phyloP scores from a whole-genome alignment of 2,888 invertebrate genomes.

The Stenoptilia bipunctidactyla region DNA sequence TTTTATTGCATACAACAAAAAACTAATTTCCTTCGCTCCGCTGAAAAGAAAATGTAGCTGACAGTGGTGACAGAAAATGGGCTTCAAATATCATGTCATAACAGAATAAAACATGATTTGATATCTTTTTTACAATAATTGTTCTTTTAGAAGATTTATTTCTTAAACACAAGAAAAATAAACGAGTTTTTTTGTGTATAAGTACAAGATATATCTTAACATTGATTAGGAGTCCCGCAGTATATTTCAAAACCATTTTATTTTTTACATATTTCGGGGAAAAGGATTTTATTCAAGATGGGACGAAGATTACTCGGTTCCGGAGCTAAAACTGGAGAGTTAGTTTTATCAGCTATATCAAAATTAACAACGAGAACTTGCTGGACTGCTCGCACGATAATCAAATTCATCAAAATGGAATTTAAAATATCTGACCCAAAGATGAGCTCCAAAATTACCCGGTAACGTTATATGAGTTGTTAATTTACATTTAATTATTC shows the following conservation, averaged over 20 bases:
- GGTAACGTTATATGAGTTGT: too few relatives aligned
- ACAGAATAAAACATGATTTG: too few relatives aligned
- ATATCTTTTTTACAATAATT: too few relatives aligned
- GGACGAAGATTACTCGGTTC: too few relatives aligned
- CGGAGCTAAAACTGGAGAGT: slow-evolving; percentile 28
- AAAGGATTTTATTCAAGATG: neutral
- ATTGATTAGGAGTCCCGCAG: neutral
- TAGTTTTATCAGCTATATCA: slow-evolving; percentile 38
- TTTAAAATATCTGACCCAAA: slow-evolving; percentile 26
- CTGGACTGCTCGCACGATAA: slow-evolving; percentile 41
- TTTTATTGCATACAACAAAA: too few relatives aligned
- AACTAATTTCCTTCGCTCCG: too few relatives aligned
- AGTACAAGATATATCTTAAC: neutral
- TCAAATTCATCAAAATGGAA: slow-evolving; percentile 42
- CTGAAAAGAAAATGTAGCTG: too few relatives aligned
- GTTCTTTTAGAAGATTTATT: too few relatives aligned
- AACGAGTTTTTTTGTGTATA: neutral
- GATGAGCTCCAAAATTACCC: slow-evolving; percentile 34
- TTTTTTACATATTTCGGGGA: neutral
- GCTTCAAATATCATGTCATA: too few relatives aligned
- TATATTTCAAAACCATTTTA: neutral
- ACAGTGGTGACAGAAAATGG: too few relatives aligned
- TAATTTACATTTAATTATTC: too few relatives aligned
- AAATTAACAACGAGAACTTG: slow-evolving; percentile 41
- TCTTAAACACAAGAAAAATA: too few relatives aligned